Base-by-base conservation (phyloP, 2,113 vertebrate genomes). In the Phoxinus phoxinus region DNA sequence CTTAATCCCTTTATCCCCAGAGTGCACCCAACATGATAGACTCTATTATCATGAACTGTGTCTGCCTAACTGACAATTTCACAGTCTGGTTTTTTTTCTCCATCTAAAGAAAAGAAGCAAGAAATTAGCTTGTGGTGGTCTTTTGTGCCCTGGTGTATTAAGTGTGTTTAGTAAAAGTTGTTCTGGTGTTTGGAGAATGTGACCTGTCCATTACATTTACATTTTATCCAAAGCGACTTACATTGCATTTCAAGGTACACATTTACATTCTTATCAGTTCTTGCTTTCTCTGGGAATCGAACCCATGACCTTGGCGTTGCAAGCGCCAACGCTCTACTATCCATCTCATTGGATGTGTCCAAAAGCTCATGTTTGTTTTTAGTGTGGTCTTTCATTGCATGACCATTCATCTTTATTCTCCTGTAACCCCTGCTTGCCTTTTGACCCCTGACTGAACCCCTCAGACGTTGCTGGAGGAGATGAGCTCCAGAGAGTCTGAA, bases 391-490 rank as follows among this genome's bases (percentile, higher is more conserved):
- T 67, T 75, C 19, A 51, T 73, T 41, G 78, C 58, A 74, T 86
- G 77, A 71, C n/a, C 41, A 27, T 41, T 74, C 23, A 25, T 67
- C 25, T 44, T 35, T 78, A 23, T 27, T 4, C 89, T 93, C 51
- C 93, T 91, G 87, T 88, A 88, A 58, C 84, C 88, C 88, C 67
- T 93, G 93, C 93, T 94, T 96, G 79, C 95, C 48, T 61, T 87
- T 6, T 86, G 37, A 41, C 23, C 74, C 67, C 4, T 48, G 69
- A 23, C 11, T 58, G 35, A 53, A 11, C 46, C 7, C 95, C 94
- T n/a, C 95, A 99, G 98, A 96, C 95, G 94, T 65, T 99, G 92
- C 95, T 99, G 94, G 97, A 99, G 94, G 98, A 99, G 95, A 95
- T 98, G 95, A 92, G 94, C 88, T 94, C 94, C 92, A 95, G 95